phyloP scores from a whole-genome alignment of 2,113 vertebrate species.

The Tachysurus fulvidraco region DNA sequence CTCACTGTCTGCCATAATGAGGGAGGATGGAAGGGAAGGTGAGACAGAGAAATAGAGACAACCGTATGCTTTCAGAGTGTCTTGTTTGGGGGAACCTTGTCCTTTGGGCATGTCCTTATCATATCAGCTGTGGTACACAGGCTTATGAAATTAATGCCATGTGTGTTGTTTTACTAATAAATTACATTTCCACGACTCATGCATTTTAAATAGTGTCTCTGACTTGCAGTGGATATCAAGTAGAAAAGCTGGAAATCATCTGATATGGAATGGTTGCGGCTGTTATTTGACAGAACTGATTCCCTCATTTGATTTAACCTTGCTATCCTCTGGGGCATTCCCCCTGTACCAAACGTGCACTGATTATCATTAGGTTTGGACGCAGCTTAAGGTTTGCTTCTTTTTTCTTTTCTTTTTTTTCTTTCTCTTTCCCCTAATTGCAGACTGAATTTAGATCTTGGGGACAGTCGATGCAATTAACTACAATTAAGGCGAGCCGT shows the following conservation, averaged over 20 bases:
- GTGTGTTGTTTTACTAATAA: neutral
- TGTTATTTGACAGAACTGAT: neutral
- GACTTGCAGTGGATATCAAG: neutral
- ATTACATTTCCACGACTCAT: slow-evolving; percentile 1
- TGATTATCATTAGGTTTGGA: neutral
- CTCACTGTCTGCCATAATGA: neutral
- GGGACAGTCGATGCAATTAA: slow-evolving; percentile 27
- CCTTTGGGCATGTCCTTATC: neutral
- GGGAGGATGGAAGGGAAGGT: neutral
- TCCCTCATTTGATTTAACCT: neutral
- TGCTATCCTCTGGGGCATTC: neutral
- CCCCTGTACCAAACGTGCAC: neutral
- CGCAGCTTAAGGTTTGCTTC: neutral
- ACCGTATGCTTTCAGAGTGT: neutral
- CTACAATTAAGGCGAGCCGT: slow-evolving; percentile 23
- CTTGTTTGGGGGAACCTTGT: neutral
- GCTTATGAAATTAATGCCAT: neutral
- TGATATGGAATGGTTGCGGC: neutral
- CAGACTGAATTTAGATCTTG: slow-evolving; percentile 11
- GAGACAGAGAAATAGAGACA: neutral
- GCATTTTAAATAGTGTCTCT: neutral
- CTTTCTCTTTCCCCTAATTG: neutral
- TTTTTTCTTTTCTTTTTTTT: no score
- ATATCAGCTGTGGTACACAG: neutral
- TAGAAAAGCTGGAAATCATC: neutral